Evolutionary conservation across 30 jellyfish, hydroid and myxozoan genomes (phyloP).

Genomic region (Morbakka virulenta): DNA sequence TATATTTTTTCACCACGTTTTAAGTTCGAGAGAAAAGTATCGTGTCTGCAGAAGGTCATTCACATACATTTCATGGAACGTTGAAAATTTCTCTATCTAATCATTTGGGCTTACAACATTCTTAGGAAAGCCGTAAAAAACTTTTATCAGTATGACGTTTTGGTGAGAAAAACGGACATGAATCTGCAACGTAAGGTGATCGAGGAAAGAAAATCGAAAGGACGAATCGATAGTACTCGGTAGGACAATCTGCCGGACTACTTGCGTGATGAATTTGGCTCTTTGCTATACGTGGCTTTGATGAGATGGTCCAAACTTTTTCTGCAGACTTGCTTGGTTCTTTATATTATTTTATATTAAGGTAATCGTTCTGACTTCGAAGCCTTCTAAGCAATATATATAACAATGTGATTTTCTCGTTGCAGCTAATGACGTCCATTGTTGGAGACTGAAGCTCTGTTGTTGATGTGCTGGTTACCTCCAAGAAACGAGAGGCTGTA

Average conservation of each 20-base stretch:
- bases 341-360: not conserved
- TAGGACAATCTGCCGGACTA: conserved; percentile 15
- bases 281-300: conserved; percentile 14
- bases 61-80: not conserved
- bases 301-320: conserved; percentile 6
- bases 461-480: conserved; percentile 19
- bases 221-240: conserved; percentile 19
- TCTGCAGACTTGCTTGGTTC: conserved; percentile 41
- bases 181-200: too few species aligned
- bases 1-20: conserved; percentile 2
- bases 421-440: conserved; percentile 5
- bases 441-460: conserved; percentile 19
- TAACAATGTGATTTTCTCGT: conserved; percentile 3
- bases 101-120: not conserved
- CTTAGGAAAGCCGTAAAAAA: conserved; percentile 22
- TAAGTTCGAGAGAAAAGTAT: conserved; percentile 22
- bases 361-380: conserved; percentile 1
- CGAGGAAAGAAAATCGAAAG: conserved; percentile 24
- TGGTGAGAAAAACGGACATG: conserved; percentile 2
- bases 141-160: not conserved
- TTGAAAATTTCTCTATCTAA: conserved; percentile 28
- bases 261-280: conserved; percentile 30
- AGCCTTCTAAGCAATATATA: not conserved
- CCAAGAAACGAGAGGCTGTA: conserved; percentile 10
- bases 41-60: conserved; percentile 42